These are phyloP conservation scores for Sebastiscus tertius DNA, from an alignment of 2,797 vertebrate genomes.

Conservation along the genomic window DNA sequence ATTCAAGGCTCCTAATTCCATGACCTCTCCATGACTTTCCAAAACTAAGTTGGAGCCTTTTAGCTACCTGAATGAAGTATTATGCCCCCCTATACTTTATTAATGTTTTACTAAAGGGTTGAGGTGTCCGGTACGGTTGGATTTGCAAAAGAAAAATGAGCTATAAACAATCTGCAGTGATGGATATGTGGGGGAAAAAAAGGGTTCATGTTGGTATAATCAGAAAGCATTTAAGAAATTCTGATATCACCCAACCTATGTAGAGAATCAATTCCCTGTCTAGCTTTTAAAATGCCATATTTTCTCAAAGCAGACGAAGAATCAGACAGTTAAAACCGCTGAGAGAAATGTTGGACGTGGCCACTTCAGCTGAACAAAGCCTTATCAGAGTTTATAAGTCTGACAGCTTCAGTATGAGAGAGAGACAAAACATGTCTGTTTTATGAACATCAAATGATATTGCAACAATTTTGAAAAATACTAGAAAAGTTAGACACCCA, in stretches of 20 bases:
- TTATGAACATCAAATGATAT: not conserved
- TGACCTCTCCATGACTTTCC: conserved; percentile 1
- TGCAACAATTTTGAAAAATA: not conserved
- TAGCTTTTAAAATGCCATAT: not conserved
- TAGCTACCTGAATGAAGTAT: not conserved
- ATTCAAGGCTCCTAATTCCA: conserved; percentile 9
- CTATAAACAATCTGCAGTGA: not conserved
- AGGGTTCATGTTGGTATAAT: not conserved
- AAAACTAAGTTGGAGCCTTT: not conserved
- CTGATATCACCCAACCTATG: not conserved
- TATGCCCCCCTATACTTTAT: not conserved
- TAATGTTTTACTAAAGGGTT: not conserved
- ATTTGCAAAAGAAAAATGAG: not conserved
- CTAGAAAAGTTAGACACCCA: not conserved
- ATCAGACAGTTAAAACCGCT: not conserved
- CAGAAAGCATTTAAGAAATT: not conserved
- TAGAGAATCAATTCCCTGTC: not conserved
- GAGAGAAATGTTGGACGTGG: not conserved
- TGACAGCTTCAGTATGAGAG: not conserved
- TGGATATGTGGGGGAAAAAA: not conserved
- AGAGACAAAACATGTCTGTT: not conserved
- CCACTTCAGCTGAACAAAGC: not conserved
- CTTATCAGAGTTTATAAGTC: conserved; percentile 6
- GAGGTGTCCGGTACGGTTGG: not conserved
- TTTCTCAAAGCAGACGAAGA: conserved; percentile 1